These are phyloP conservation scores for Olivierus martensii DNA, from an alignment of 1,140 invertebrate genomes.

Conservation along the genomic window DNA sequence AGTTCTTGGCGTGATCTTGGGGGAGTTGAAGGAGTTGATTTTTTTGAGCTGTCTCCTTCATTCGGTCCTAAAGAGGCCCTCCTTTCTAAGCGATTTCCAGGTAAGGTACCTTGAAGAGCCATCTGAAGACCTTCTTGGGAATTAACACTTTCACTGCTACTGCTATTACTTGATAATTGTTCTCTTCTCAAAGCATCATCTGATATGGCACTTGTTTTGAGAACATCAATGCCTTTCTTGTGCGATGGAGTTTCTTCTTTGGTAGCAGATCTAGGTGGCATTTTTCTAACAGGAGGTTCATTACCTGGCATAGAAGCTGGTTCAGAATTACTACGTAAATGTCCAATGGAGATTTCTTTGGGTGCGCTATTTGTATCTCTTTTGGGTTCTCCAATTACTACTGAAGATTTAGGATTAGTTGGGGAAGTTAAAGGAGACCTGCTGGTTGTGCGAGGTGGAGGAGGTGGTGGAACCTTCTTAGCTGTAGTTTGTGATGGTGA, in stretches of 20 bases:
- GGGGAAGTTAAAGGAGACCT: conserved; percentile 63
- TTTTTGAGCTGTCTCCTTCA: conserved; percentile 6
- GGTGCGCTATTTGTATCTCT: conserved; percentile 2
- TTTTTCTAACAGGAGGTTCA: conserved; percentile 9
- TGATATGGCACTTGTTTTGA: conserved; percentile 12
- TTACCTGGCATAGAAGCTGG: conserved; percentile 16
- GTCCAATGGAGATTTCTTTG: conserved; percentile 17
- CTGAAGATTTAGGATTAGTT: conserved; percentile 40
- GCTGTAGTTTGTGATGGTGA: conserved; percentile 45
- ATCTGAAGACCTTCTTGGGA: conserved; percentile 45
- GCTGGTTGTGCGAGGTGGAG: conserved; percentile 67
- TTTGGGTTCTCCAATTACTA: conserved; percentile 27
- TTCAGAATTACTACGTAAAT: conserved; percentile 12
- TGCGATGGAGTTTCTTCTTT: conserved; percentile 6
- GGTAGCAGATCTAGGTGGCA: conserved; percentile 6
- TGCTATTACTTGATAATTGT: conserved; percentile 38
- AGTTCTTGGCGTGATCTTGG: conserved; percentile 44
- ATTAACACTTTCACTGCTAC: conserved; percentile 60
- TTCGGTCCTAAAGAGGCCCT: conserved; percentile 1
- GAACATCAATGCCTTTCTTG: conserved; percentile 11
- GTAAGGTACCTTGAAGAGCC: conserved; percentile 13
- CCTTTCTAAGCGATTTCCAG: conserved; percentile 2
- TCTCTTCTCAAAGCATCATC: conserved; percentile 15
- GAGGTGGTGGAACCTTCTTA: conserved; percentile 63
- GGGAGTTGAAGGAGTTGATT: conserved; percentile 10